Percentiles rank a stretch among this genome's conserved stretches.
Evolutionary conservation across 2,113 vertebrate species (phyloP).

Genomic region (Rhipidura dahli): DNA sequence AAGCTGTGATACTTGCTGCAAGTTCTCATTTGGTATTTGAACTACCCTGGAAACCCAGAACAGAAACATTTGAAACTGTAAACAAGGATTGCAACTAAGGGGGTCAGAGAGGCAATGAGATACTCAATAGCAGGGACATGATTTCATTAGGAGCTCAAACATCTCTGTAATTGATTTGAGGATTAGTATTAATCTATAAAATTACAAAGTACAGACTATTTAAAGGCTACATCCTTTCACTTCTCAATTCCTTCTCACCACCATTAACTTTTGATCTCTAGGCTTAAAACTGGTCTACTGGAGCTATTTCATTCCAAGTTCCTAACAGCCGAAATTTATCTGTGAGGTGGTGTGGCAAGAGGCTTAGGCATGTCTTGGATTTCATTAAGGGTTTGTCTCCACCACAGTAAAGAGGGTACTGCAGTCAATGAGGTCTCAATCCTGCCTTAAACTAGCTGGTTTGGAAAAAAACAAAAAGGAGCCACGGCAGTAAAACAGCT

Average conservation of each 20-base stretch:
- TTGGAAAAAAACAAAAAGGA: background rate
- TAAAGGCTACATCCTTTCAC: background rate
- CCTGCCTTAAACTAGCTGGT: background rate
- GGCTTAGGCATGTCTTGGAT: background rate
- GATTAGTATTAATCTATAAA: slow-evolving; percentile 1
- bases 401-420: background rate
- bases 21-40: background rate
- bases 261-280: background rate
- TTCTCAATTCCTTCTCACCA: background rate
- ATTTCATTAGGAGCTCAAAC: background rate
- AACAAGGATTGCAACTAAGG: background rate
- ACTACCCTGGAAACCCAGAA: background rate
- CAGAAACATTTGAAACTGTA: background rate
- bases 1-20: background rate
- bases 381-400: background rate
- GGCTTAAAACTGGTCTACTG: background rate
- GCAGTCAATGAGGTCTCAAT: background rate
- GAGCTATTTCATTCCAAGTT: background rate
- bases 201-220: background rate
- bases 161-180: background rate
- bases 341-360: background rate
- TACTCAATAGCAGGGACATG: background rate
- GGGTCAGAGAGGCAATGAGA: background rate
- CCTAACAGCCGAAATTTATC: background rate
- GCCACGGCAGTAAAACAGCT: rapidly evolving